Base-by-base conservation (phyloP, 2,888 invertebrate genomes). In the Dasypolia templi region DNA sequence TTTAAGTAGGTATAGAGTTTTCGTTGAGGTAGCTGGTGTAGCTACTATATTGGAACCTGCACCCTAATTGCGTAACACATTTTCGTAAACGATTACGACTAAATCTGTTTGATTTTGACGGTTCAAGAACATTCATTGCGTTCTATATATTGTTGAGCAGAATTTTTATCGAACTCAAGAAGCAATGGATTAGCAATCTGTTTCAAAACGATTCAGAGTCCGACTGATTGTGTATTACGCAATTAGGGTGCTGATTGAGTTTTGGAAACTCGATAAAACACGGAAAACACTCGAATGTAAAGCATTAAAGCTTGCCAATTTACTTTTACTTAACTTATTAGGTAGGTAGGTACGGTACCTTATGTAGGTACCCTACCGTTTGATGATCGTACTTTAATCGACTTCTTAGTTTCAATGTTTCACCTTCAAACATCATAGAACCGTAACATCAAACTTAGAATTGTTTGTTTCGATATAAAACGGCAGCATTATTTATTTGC, bases 401-500 rank as follows among this genome's bases (percentile, higher is more conserved):
- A 14, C 59, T n/a, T 35, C 7, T n/a, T 14, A 59, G 22, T 12
- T 17, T 42, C 12, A 59, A 9, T 55, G 29, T 32, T 46, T 78
- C 32, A 61, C 46, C 53, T 81, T 81, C 29, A 51, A 69, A 56
- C 58, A 55, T 66, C 51, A 69, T 49, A 49, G 44, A 68, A 56
- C 49, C 49, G 22, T 26, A 39, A 39, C 44, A 55, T 42, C 4
- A 72, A 67, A 68, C 58, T 64, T 32, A 59, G 55, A 29, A 49
- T 79, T 59, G 35, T 71, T 70, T 73, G 59, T 65, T 46, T 44
- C 58, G 72, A 76, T 85, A 70, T 74, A 75, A 83, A 86, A 87
- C 29, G 82, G 79, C 86, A 83, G 72, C 86, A 81, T 74, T 84
- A 82, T 70, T 82, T 86, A 89, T 90, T 91, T 91, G 86, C 90